phyloP scores from a whole-genome alignment of 2,113 vertebrate species.

The Abramis brama region DNA sequence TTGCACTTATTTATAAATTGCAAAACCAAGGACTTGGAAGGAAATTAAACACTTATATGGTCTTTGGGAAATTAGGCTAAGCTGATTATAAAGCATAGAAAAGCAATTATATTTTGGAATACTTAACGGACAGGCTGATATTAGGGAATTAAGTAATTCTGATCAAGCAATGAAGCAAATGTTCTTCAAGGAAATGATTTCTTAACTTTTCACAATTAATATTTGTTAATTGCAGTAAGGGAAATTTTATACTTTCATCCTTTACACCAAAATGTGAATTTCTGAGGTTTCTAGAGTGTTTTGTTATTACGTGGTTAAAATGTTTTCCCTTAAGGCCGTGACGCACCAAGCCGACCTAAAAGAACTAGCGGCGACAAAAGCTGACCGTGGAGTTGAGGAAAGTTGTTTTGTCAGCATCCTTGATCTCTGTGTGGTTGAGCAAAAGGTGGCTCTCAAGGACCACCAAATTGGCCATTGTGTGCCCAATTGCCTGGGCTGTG shows the following conservation, averaged over 20 bases:
- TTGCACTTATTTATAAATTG: slow-evolving; percentile 27
- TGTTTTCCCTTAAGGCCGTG: no score
- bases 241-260: neutral
- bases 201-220: neutral
- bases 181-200: neutral
- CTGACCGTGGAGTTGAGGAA: no score
- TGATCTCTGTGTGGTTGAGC: no score
- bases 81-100: neutral
- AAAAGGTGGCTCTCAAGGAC: no score
- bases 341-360: no score
- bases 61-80: neutral
- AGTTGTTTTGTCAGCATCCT: no score
- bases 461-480: no score
- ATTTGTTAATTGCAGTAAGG: neutral
- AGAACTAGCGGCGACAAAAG: no score
- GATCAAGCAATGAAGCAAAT: neutral
- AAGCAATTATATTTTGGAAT: neutral
- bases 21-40: neutral
- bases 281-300: neutral
- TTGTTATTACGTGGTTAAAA: neutral
- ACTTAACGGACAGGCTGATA: neutral
- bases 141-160: neutral
- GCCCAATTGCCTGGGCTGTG: no score
- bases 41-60: neutral
- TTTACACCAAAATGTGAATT: neutral